Evolutionary conservation across 2,888 invertebrate genomes (phyloP), one percentile per base, ranked within the genome.

Genomic region (Frankliniella intonsa): DNA sequence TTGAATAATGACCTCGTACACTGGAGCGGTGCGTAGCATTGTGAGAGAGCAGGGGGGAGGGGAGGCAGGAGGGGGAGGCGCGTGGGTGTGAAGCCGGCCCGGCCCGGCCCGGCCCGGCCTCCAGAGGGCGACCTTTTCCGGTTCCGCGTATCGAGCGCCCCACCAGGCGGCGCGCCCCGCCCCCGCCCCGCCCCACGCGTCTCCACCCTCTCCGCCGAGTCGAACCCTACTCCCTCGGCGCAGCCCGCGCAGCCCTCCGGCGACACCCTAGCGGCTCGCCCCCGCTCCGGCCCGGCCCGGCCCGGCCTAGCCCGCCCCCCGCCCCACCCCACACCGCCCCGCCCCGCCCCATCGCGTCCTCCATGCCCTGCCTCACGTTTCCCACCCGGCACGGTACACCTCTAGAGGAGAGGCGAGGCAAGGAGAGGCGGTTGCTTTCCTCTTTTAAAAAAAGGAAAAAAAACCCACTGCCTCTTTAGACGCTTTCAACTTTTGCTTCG

Each of bases 111-210:
- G 69, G 12, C 69, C 22, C 69, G 22, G 10, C 69, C 69, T 76
- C n/a, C 11, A 25, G 69, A 25, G 9, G 22, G 62, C 17, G 62
- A 62, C 62, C 62, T 62, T 62, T 38, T 62, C 62, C 62, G 62
- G 62, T 62, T 62, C 62, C 62, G 62, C 62, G 62, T 62, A 62
- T 62, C 62, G 62, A 62, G 62, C 62, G 62, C 62, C 14, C 62
- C 62, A 17, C 62, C 62, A 17, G 14, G 17, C 62, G 19, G 62
- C 62, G n/a, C 62, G 62, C 55, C 55, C 55, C 12, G 62, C 19
- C 14, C 62, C 62, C 17, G 55, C 55, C 55, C 55, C 14, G 55
- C 55, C 38, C 38, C 38, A 3, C 38, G 38, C 5, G 38, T 5
- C 38, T 38, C 38, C 38, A 38, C 38, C 38, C 38, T 38, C 38